Percentiles rank a stretch among this genome's conserved stretches.
Evolutionary conservation across 2,797 vertebrate genomes (phyloP).

Genomic region (Lacerta bilineata): DNA sequence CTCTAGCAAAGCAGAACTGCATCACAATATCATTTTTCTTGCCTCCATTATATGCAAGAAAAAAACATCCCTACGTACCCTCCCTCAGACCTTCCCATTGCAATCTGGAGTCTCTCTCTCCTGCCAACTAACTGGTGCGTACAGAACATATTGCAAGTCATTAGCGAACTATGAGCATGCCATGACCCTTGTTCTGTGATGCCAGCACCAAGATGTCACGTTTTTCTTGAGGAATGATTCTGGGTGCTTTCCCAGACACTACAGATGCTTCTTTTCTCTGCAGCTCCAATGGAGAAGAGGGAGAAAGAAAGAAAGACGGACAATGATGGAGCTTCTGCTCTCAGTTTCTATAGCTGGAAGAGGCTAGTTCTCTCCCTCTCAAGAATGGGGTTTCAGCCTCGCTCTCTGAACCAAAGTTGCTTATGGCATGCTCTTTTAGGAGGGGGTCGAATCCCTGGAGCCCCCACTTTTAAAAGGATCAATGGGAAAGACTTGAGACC

Average conservation of each 20-base stretch:
- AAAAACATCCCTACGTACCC: no score
- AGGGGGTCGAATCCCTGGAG: no score
- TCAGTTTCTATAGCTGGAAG: not conserved
- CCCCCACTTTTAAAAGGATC: no score
- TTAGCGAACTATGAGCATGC: not conserved
- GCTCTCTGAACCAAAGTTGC: not conserved
- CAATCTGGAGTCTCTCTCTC: no score
- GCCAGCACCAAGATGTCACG: not conserved
- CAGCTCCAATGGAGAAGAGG: not conserved
- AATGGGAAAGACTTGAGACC: no score
- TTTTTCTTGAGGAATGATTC: conserved; percentile 14
- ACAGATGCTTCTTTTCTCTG: not conserved
- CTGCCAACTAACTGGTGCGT: not conserved
- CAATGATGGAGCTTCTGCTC: not conserved
- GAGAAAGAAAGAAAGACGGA: not conserved
- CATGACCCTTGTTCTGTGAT: not conserved
- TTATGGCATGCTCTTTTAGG: not conserved
- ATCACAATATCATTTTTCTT: not conserved
- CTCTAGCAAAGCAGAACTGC: not conserved
- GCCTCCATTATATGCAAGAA: not conserved
- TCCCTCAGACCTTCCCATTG: not conserved
- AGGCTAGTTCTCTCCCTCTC: not conserved
- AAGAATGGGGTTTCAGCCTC: not conserved
- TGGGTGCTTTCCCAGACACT: conserved; percentile 20
- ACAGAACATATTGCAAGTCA: not conserved